Evolutionary conservation across 2,888 invertebrate genomes (phyloP).

Genomic region (Drosophila maculinotata): DNA sequence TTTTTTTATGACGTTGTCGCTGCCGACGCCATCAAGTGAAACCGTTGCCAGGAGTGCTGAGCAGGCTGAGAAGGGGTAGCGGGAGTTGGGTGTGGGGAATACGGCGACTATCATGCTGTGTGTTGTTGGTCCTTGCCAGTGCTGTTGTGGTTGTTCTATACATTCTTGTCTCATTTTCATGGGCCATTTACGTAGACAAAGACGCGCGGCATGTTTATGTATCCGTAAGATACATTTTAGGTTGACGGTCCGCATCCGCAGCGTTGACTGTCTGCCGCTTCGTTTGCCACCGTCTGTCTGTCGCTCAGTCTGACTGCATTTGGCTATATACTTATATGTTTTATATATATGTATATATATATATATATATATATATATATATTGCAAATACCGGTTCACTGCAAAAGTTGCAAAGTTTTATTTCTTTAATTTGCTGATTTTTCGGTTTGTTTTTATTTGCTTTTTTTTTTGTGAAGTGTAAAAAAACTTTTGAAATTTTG

Average conservation of each 20-base stretch:
- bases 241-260: conserved; percentile 50
- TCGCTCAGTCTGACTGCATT: conserved; percentile 45
- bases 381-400: conserved; percentile 66
- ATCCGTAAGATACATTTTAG: conserved; percentile 76
- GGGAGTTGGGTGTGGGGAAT: neutral
- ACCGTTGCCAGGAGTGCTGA: conserved; percentile 4
- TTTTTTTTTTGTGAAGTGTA: conserved; percentile 15
- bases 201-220: conserved; percentile 74
- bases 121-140: conserved; percentile 30
- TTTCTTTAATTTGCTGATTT: conserved; percentile 22
- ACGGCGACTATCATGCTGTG: conserved; percentile 67
- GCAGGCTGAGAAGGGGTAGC: neutral
- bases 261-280: conserved; percentile 28
- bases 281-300: conserved; percentile 26
- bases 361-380: conserved; percentile 20
- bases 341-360: conserved; percentile 25
- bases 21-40: conserved; percentile 38
- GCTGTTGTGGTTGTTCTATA: conserved; percentile 54
- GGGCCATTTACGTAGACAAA: conserved; percentile 80
- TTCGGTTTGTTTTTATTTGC: conserved; percentile 9
- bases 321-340: conserved; percentile 26
- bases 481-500: conserved; percentile 35
- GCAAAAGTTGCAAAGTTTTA: conserved; percentile 60
- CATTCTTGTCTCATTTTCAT: conserved; percentile 76
- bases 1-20: conserved; percentile 67